Evolutionary conservation across 64 coral and sea anemone genomes (phyloP), one percentile per base, ranked within the genome.

Genomic region (Acropora yongei): DNA sequence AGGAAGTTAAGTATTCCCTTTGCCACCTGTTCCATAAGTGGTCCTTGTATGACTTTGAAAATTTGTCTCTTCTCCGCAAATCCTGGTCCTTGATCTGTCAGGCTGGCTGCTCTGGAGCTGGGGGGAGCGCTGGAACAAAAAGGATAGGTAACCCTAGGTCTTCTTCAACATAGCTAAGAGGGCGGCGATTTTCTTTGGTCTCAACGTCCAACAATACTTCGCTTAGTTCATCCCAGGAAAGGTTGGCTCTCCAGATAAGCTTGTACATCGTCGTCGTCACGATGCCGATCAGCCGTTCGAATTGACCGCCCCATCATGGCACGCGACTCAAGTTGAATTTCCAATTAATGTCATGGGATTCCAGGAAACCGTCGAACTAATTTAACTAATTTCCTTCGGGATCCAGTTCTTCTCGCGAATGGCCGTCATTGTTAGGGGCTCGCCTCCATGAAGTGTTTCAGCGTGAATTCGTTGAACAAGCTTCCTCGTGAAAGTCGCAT

Each of bases 381-480:
- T 4, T 20, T 71, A 4, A 71, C 68, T 8, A 71, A 71, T 1
- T n/a, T 71, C 68, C 68, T 71, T 71, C 68, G 17, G 68, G 18
- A 71, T 63, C 20, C 68, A 71, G 68, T 71, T 30, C 68, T 71
- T 19, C 0, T 8, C 68, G 4, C 19, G 68, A 71, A 71, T 20
- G 68, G 78, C 49, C 8, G 78, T 50, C 49, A 57, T 80, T 3
- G 78, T 80, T 2, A 80, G 78, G 49, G 78, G 39, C 18, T 57
- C 49, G 8, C 78, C 73, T 5, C 89, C 89, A 39, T 91, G 89
- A 18, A 83, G 68, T 50, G 67, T 91, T 10, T 43, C 20, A 49
- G 50, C 2, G 71, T 90, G 88, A 46, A 57, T 46, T 43, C n/a
- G 41, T 2, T 20, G 51, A 6, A 80, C 88, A 65, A 91, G 46